Evolutionary conservation across 2,888 invertebrate genomes (phyloP).

Genomic region (Chouioia cunea): DNA sequence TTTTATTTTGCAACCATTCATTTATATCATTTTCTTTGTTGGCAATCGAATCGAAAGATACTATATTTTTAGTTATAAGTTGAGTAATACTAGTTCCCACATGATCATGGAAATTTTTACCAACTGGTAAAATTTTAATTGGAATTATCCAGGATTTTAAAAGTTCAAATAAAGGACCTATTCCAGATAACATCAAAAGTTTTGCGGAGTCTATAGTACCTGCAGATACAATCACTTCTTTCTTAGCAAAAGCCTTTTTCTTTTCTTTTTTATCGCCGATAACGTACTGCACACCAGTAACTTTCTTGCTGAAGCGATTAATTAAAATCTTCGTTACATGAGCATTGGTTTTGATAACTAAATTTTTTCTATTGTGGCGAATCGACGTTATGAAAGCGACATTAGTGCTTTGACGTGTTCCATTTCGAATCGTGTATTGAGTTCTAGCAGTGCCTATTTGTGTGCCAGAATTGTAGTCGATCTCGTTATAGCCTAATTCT

Average conservation of each 20-base stretch:
- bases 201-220: conserved; percentile 94
- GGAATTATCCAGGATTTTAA: not conserved
- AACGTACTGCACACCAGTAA: conserved; percentile 82
- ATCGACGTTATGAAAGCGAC: conserved; percentile 88
- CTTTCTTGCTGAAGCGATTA: conserved; percentile 79
- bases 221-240: conserved; percentile 86
- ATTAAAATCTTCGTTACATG: conserved; percentile 84
- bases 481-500: conserved; percentile 1
- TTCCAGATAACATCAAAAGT: conserved; percentile 88
- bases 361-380: conserved; percentile 59
- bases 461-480: conserved; percentile 68
- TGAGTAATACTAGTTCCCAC: not conserved
- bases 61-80: not conserved
- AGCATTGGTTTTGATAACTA: conserved; percentile 77
- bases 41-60: too few relatives aligned
- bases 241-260: conserved; percentile 76
- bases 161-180: conserved; percentile 74
- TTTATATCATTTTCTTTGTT: conserved; percentile 5
- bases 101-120: not conserved
- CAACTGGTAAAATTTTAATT: not conserved
- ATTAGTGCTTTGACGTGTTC: conserved; percentile 84
- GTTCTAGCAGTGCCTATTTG: conserved; percentile 90
- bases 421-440: conserved; percentile 88
- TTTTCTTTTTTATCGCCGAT: too few relatives aligned
- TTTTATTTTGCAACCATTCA: not conserved